phyloP scores from a whole-genome alignment of 2,797 vertebrate species.

The Nothura maculosa region DNA sequence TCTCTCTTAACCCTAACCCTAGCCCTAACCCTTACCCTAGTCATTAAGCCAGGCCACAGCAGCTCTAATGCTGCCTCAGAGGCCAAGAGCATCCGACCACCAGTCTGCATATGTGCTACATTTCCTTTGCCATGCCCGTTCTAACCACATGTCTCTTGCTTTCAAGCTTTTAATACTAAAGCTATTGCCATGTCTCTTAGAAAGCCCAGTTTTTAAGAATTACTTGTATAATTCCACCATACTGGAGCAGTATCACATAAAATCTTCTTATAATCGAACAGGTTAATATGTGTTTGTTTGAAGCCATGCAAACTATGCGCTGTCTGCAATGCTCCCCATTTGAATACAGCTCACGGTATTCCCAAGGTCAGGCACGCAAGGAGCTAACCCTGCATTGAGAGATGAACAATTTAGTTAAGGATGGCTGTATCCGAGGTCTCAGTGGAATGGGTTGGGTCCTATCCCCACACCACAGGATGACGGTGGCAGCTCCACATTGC shows the following conservation, averaged over 20 bases:
- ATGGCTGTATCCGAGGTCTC: background rate
- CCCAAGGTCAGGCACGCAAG: background rate
- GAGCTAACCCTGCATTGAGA: background rate
- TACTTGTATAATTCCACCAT: background rate
- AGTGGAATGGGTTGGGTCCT: background rate
- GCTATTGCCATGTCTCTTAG: background rate
- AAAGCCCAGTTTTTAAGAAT: background rate
- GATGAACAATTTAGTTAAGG: background rate
- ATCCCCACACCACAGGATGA: background rate
- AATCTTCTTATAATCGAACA: fast-evolving
- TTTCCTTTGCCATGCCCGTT: too few species aligned
- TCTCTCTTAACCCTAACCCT: too few species aligned
- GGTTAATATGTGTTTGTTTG: background rate
- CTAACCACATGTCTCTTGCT: too few species aligned
- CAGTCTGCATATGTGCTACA: too few species aligned
- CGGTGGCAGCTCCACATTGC: background rate
- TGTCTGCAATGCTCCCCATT: background rate
- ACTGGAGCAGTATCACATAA: background rate
- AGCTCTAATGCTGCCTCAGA: too few species aligned
- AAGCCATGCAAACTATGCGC: background rate
- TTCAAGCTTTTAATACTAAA: too few species aligned
- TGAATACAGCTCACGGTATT: background rate
- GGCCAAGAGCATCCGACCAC: too few species aligned
- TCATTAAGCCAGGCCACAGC: too few species aligned
- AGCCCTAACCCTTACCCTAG: too few species aligned